Base-by-base conservation (phyloP, 1,140 invertebrate genomes). In the Melitaea cinxia region DNA sequence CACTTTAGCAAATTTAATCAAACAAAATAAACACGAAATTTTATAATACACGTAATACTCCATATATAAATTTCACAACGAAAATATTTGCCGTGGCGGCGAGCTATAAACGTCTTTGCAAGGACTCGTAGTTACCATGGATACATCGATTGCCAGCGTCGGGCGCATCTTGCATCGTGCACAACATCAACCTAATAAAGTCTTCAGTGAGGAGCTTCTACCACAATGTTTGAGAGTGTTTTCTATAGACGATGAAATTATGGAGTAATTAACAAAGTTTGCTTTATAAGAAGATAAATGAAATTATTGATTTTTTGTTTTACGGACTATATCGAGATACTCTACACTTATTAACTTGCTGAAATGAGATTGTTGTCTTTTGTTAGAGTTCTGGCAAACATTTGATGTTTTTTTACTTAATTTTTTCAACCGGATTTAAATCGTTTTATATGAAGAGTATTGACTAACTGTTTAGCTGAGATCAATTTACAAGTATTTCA, bases 131-230 rank as follows among this genome's bases (percentile, higher is more conserved):
- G 84, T 87, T 84, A 71, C 77, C 77, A 85, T 84, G 82, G 82
- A 69, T 74, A 87, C 82, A 87, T 87, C 84, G 84, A 87, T 87
- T 87, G 75, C 68, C 73, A 63, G 47, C 73, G 77, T 63, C 74
- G 70, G 72, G 74, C 78, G 82, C 84, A 87, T 87, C 81, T 83
- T 85, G 84, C 81, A 84, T 54, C 60, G 75, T 86, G 78, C 79
- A 83, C 75, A 74, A 75, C 75, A 85, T 67, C 69, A 75, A 80
- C 69, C 74, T 81, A 78, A 82, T 83, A 80, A 80, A 57, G 28
- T 70, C 71, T 62, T 73, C 75, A 65, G 56, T 4, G 33, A 28
- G 50, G 23, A 50, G 50, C 49, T 15, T 24, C 54, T 47, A 65
- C 54, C 35, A 21, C 42, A 59, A 64, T 47, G 42, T 50, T 57